phyloP scores from a whole-genome alignment of 2,888 invertebrate species.

The Caenorhabditis sp. region DNA sequence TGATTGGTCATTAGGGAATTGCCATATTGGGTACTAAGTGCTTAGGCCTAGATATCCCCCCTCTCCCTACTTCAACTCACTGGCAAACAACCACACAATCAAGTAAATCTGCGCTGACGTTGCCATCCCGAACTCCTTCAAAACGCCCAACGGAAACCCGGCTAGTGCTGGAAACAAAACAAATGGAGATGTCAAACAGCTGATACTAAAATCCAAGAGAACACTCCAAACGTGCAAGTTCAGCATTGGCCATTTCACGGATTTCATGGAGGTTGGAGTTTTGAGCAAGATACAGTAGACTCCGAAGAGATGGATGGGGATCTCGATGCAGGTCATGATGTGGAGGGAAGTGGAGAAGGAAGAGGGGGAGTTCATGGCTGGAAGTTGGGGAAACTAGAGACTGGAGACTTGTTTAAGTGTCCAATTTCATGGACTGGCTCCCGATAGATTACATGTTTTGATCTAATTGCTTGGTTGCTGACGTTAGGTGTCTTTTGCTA shows the following conservation, averaged over 20 bases:
- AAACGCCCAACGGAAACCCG: slow-evolving; percentile 2
- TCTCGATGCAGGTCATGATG: not conserved
- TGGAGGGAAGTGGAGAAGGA: slow-evolving; percentile 7
- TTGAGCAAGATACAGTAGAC: slow-evolving; percentile 32
- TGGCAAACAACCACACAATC: not conserved
- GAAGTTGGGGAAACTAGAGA: too few species aligned
- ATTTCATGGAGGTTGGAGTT: slow-evolving; percentile 24
- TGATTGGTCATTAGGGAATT: not conserved
- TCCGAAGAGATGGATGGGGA: slow-evolving; percentile 15
- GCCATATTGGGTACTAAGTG: too few species aligned
- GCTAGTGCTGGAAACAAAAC: slow-evolving; percentile 12
- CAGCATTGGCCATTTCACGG: slow-evolving; percentile 35
- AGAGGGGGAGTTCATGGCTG: not conserved
- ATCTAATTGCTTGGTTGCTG: too few species aligned
- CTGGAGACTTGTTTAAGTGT: too few species aligned
- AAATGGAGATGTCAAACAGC: slow-evolving; percentile 1
- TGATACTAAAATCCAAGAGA: not conserved
- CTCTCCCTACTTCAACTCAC: too few species aligned
- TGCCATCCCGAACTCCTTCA: not conserved
- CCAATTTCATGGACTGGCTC: too few species aligned
- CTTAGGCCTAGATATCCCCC: too few species aligned
- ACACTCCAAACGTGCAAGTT: slow-evolving; percentile 27
- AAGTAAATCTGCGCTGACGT: not conserved
- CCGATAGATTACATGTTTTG: too few species aligned
- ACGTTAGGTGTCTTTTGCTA: too few species aligned